phyloP scores from a whole-genome alignment of 92 coral and sea anemone genomes.

The Epizoanthus fatuus region DNA sequence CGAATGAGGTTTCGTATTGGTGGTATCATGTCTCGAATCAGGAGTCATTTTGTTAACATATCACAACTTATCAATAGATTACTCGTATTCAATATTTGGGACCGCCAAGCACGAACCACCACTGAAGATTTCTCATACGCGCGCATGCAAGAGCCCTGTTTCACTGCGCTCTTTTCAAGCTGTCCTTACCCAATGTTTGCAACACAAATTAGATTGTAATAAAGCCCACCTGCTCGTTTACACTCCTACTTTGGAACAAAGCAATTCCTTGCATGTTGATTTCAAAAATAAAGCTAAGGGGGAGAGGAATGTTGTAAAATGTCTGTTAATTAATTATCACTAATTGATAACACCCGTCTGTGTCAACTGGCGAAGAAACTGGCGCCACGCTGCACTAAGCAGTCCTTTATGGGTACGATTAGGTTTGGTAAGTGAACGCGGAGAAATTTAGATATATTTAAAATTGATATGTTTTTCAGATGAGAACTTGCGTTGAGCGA shows the following conservation, averaged over 20 bases:
- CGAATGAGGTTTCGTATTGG: constrained; percentile 52
- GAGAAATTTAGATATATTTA: constrained; percentile 22
- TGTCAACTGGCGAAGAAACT: constrained; percentile 79
- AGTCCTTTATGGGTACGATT: constrained; percentile 70
- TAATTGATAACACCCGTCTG: constrained; percentile 98
- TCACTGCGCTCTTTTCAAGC: not conserved
- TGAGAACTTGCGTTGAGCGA: constrained; percentile 15
- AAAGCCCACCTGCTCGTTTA: constrained; percentile 67
- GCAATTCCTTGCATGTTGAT: constrained; percentile 87
- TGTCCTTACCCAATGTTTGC: constrained; percentile 23
- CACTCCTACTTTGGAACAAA: constrained; percentile 83
- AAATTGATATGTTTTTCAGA: constrained; percentile 35
- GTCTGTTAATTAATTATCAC: constrained; percentile 98
- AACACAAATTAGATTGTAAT: constrained; percentile 68
- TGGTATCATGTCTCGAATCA: constrained; percentile 69
- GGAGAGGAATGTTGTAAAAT: constrained; percentile 92
- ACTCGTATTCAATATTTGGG: constrained; percentile 51
- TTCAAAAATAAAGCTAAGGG: constrained; percentile 73
- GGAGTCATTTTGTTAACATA: constrained; percentile 55
- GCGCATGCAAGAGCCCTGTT: not conserved
- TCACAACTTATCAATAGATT: constrained; percentile 61
- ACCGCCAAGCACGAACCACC: constrained; percentile 38
- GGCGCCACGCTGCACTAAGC: constrained; percentile 86
- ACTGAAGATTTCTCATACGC: constrained; percentile 3
- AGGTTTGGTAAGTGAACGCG: constrained; percentile 59